Percentiles rank a stretch among this genome's conserved stretches.
phyloP scores from a whole-genome alignment of 2,888 invertebrate species.

The Drosophila subquinaria region DNA sequence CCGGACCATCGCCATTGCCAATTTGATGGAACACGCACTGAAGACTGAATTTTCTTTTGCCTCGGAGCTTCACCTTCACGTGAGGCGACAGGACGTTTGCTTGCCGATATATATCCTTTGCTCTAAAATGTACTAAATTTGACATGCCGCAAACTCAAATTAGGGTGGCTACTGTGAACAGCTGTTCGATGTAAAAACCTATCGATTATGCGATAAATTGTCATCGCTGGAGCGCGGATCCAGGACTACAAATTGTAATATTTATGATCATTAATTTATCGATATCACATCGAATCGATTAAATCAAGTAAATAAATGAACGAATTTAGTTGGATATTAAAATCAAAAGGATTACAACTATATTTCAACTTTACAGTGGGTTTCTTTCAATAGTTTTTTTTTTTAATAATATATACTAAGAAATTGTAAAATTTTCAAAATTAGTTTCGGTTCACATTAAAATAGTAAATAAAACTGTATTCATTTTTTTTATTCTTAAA shows the following conservation, averaged over 20 bases:
- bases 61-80: constrained; percentile 58
- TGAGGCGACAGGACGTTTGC: constrained; percentile 52
- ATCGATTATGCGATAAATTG: background rate
- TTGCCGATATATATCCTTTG: constrained; percentile 43
- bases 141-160: constrained; percentile 14
- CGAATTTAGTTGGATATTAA: background rate
- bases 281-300: background rate
- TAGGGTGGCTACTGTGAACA: constrained; percentile 23
- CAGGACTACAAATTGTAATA: no score
- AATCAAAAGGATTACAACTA: background rate
- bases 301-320: background rate
- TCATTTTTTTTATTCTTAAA: constrained; percentile 45
- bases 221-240: background rate
- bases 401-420: constrained; percentile 30
- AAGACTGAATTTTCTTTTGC: constrained; percentile 56
- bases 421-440: constrained; percentile 61
- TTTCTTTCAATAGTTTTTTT: constrained; percentile 33
- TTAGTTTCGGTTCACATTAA: constrained; percentile 34
- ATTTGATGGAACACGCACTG: constrained; percentile 72
- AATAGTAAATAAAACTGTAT: constrained; percentile 38
- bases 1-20: constrained; percentile 84
- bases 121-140: constrained; percentile 45
- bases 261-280: background rate
- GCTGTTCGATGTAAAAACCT: constrained; percentile 17
- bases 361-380: constrained; percentile 40